Conservation (phyloP, 2,888 invertebrate genomes). For the Acanthosepion lycidas region DNA sequence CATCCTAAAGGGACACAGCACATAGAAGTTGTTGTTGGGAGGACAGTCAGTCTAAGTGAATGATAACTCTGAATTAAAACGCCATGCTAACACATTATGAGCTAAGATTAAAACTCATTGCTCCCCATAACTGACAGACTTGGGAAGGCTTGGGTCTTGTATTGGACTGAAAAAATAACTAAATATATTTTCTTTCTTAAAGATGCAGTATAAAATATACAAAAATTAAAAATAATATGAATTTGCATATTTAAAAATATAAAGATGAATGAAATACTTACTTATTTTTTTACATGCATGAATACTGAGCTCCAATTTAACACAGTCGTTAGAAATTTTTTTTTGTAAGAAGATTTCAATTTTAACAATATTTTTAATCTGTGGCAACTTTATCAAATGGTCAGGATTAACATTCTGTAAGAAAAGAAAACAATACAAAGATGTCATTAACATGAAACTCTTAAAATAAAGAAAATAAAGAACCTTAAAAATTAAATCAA, state of each 20-base stretch:
- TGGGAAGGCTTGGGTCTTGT: no score
- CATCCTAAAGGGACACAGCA: no score
- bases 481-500: not conserved
- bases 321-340: not conserved
- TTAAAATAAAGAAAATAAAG: not conserved
- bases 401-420: not conserved
- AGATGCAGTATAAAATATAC: no score
- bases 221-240: no score
- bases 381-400: not conserved
- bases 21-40: no score
- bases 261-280: not conserved
- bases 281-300: not conserved
- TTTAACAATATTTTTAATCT: not conserved
- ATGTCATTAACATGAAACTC: not conserved
- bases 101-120: no score
- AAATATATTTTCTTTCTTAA: no score
- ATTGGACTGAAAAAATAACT: no score
- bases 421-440: not conserved
- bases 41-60: no score
- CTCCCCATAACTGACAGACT: no score
- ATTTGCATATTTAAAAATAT: not conserved
- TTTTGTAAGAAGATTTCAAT: conserved; percentile 23
- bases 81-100: no score
- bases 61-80: no score
- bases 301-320: not conserved